phyloP scores from a whole-genome alignment of 2,113 vertebrate species.

The Eira barbara region DNA sequence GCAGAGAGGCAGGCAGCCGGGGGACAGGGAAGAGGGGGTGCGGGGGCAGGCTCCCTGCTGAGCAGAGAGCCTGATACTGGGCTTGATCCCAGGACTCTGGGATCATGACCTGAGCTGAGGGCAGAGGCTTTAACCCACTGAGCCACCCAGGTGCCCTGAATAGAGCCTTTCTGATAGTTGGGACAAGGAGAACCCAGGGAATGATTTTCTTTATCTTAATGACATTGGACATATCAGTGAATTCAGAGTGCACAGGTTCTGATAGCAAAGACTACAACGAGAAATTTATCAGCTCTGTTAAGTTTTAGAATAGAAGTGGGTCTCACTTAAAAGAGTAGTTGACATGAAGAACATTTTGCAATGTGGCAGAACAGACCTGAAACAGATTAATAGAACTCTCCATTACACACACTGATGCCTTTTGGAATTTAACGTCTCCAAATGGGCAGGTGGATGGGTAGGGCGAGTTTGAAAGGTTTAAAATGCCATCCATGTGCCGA shows the following conservation, averaged over 20 bases:
- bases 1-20: no score
- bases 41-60: no score
- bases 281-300: background rate
- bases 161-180: background rate
- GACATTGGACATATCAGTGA: background rate
- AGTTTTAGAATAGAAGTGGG: background rate
- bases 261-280: background rate
- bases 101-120: no score
- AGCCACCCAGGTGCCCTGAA: no score
- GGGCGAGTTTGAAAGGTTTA: background rate
- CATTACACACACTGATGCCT: background rate
- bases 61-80: no score
- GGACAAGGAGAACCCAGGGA: background rate
- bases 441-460: background rate
- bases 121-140: no score
- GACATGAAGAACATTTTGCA: background rate
- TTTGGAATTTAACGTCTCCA: background rate
- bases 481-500: background rate
- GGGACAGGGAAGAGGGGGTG: no score
- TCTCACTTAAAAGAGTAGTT: slow-evolving; percentile 21
- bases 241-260: background rate
- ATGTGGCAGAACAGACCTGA: background rate
- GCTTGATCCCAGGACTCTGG: no score
- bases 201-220: background rate
- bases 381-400: background rate